phyloP scores from a whole-genome alignment of 2,888 invertebrate species.

The Vesta saturnalis region DNA sequence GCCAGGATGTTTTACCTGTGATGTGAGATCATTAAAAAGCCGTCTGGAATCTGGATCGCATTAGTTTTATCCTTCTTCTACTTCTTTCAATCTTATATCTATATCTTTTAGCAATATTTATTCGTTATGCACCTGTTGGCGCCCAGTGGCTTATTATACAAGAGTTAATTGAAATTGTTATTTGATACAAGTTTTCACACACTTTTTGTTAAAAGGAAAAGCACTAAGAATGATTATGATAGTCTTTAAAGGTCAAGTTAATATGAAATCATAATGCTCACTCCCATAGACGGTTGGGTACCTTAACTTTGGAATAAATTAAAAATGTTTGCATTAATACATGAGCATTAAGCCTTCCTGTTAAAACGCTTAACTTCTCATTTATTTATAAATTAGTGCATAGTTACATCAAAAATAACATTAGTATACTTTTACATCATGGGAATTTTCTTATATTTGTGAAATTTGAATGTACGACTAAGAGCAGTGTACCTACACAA shows the following conservation, averaged over 20 bases:
- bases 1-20: conserved; percentile 55
- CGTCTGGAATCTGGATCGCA: conserved; percentile 58
- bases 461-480: no score
- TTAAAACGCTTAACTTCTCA: background rate
- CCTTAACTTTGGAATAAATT: no score
- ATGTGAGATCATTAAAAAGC: conserved; percentile 55
- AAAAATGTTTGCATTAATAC: no score
- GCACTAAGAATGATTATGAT: no score
- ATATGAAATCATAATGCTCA: no score
- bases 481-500: no score
- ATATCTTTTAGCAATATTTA: conserved; percentile 49
- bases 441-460: no score
- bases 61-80: conserved; percentile 48
- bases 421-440: no score
- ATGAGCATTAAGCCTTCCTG: no score
- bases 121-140: conserved; percentile 48
- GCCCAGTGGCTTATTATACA: conserved; percentile 53
- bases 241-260: no score
- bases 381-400: background rate
- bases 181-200: conserved; percentile 51
- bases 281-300: no score
- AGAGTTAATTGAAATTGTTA: conserved; percentile 54
- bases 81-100: conserved; percentile 20
- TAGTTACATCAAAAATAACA: background rate
- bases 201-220: conserved; percentile 42